phyloP scores from a whole-genome alignment of 1,140 invertebrate genomes.

The Plutomurus gul region DNA sequence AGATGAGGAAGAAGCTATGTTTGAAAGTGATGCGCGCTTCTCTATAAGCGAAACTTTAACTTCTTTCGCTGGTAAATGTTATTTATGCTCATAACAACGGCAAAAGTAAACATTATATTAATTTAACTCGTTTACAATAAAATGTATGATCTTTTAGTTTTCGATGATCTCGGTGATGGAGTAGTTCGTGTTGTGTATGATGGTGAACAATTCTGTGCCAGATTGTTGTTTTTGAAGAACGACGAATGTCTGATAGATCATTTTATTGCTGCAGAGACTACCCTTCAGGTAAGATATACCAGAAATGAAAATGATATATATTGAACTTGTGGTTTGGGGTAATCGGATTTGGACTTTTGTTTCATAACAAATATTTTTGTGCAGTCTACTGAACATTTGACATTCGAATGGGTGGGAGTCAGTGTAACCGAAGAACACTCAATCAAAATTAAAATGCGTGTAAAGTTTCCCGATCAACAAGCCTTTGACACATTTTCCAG shows the following conservation, averaged over 20 bases:
- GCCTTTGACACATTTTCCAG: conserved; percentile 30
- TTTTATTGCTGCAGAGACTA: conserved; percentile 38
- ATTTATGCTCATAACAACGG: neutral
- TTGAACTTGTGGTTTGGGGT: too few relatives aligned
- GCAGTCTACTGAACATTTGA: conserved; percentile 32
- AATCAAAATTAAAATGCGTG: conserved; percentile 9
- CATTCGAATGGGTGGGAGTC: conserved; percentile 39
- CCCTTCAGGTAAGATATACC: neutral
- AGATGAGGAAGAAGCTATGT: conserved; percentile 42
- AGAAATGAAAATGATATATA: neutral
- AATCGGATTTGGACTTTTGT: too few relatives aligned
- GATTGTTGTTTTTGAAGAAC: conserved; percentile 8
- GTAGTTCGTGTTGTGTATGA: conserved; percentile 34
- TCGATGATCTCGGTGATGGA: conserved; percentile 35
- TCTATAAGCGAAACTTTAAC: neutral
- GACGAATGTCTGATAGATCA: conserved; percentile 34
- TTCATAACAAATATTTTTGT: neutral
- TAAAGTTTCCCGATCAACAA: conserved; percentile 30
- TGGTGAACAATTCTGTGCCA: conserved; percentile 39
- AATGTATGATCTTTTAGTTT: conserved; percentile 5
- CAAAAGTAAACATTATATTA: neutral
- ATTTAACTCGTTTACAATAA: neutral
- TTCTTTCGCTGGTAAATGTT: neutral
- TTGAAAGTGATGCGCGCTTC: conserved; percentile 33
- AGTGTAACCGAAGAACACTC: neutral